These are phyloP conservation scores for Neodon shergylaensis DNA, from an alignment of 2,113 vertebrate species.

Conservation along the genomic window DNA sequence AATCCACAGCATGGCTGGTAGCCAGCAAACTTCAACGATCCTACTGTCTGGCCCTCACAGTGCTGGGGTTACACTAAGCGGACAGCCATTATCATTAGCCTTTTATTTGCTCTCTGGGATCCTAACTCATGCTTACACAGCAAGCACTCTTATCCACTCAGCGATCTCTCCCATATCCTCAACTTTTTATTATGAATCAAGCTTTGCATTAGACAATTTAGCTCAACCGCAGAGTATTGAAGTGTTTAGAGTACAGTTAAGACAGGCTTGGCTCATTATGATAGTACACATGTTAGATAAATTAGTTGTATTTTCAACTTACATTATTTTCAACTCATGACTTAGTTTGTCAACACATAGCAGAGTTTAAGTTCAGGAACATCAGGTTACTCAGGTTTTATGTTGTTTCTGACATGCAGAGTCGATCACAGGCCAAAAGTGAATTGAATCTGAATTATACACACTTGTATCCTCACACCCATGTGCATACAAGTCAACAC, in stretches of 20 bases:
- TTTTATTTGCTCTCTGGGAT: background rate
- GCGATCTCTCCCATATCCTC: background rate
- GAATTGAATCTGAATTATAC: slow-evolving; percentile 5
- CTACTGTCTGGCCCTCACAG: no score
- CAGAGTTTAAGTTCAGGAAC: background rate
- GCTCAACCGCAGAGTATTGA: background rate
- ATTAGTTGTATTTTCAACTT: background rate
- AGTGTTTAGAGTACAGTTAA: background rate
- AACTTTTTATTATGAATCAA: background rate
- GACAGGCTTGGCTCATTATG: background rate
- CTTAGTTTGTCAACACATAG: background rate
- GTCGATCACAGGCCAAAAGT: background rate
- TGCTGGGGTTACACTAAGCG: background rate
- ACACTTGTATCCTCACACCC: background rate
- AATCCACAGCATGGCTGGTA: no score
- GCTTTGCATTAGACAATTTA: background rate
- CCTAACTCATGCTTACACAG: no score
- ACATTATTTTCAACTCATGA: background rate
- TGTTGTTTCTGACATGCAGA: slow-evolving; percentile 6
- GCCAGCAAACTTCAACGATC: background rate
- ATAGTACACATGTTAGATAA: background rate
- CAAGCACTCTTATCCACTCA: background rate
- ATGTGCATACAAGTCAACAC: background rate
- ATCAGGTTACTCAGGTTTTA: background rate
- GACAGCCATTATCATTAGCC: background rate